Evolutionary conservation across 2,797 vertebrate species (phyloP), one percentile per base, ranked within the genome.

Genomic region (Florisuga fusca): DNA sequence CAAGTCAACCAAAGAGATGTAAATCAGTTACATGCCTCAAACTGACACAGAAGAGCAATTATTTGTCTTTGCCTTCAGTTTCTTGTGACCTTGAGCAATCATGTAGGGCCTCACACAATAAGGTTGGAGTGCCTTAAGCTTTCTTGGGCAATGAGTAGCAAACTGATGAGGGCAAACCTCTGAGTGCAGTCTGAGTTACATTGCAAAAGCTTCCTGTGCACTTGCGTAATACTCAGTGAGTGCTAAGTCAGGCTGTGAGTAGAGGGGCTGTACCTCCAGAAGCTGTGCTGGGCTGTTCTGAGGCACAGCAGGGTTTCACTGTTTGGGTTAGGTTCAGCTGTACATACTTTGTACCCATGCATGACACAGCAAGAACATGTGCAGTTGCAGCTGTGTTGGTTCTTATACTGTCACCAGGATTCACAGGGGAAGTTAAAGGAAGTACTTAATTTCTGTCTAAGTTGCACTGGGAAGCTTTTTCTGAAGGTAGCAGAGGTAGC

Each of bases 81-180:
- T 48, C 66, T 41, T 59, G 51, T 78, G 79, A 81, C 92, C 79
- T 87, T 86, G 82, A 80, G 15, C 78, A 87, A 62, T 79, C 43
- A 19, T 2, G n/a, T 21, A 86, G 72, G 22, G 31, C 34, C 48
- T 62, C 10, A 25, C 33, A 31, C 62, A 58, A 6, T 38, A 14
- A 81, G 10, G 6, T 0, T 51, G 51, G 62, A 75, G 55, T 41
- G 58, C 74, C 57, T 71, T 80, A 20, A 78, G 34, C 10, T 95
- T 92, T 77, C 38, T 16, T 72, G 62, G 72, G 34, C 82, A 82
- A 57, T 93, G 83, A 76, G 21, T 48, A 91, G 51, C 23, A 46
- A 87, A 80, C 46, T 78, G 87, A 91, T 94, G 58, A 75, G 51
- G 69, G 22, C 51, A 91, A 75, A 92, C 57, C 61, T 87, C 64